A percentile compares a stretch with the other conserved stretches of the same genome.
Conservation (phyloP, 2,797 vertebrate species). For the Pseudochirops corinnae region DNA sequence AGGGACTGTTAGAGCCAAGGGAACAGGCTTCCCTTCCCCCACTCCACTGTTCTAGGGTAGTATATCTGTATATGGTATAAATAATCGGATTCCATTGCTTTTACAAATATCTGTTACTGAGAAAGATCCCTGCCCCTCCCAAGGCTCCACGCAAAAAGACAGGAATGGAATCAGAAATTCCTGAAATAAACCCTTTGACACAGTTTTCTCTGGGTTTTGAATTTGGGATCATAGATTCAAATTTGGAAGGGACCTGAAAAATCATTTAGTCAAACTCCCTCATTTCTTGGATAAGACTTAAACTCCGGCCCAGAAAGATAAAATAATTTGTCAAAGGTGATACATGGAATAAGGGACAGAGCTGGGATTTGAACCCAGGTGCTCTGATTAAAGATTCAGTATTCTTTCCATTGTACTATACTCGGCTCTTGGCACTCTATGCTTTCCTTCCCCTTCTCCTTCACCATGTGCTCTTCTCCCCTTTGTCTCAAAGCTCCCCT, state of each 20-base stretch:
- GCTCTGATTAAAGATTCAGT: not conserved
- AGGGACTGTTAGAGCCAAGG: conserved; percentile 31
- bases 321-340: not conserved
- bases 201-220: not conserved
- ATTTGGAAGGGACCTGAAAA: not conserved
- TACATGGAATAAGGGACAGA: not conserved
- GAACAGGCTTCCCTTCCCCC: conserved; percentile 38
- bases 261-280: not conserved
- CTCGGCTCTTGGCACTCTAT: not conserved
- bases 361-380: not conserved
- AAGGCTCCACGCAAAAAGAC: not conserved
- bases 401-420: not conserved
- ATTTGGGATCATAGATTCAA: not conserved
- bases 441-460: not conserved
- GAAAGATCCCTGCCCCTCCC: not conserved
- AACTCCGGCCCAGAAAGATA: not conserved
- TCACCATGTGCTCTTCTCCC: not conserved
- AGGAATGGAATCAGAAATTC: not conserved
- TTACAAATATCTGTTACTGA: not conserved
- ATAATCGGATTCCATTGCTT: not conserved
- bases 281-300: not conserved
- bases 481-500: not conserved
- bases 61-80: not conserved
- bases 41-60: not conserved
- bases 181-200: not conserved